Evolutionary conservation across 1,140 invertebrate species (phyloP).

Genomic region (Drosophila dunni): DNA sequence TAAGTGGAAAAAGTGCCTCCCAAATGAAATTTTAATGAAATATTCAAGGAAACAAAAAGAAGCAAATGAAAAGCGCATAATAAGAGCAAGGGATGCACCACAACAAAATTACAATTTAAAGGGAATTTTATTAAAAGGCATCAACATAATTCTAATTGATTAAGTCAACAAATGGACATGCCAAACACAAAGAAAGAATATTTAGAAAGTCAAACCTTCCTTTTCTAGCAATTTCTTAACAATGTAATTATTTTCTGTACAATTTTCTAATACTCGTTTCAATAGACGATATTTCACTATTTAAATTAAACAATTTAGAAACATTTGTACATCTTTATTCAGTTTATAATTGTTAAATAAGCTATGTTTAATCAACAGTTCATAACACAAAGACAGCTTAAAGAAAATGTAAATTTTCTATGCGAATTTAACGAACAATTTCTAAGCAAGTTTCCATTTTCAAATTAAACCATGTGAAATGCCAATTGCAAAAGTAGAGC

Average conservation of each 20-base stretch:
- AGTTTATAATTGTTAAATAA: constrained; percentile 34
- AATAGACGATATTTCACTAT: neutral
- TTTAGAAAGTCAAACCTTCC: too few species aligned
- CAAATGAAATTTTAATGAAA: constrained; percentile 29
- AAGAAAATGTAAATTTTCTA: constrained; percentile 30
- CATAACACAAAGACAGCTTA: constrained; percentile 11
- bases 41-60: neutral
- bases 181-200: neutral
- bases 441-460: constrained; percentile 39
- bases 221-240: too few species aligned
- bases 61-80: constrained; percentile 10
- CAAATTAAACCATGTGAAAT: constrained; percentile 36
- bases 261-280: too few species aligned
- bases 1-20: constrained; percentile 7
- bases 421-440: constrained; percentile 34
- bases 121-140: constrained; percentile 11
- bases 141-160: neutral
- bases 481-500: constrained; percentile 15
- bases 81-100: neutral
- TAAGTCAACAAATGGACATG: neutral
- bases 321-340: constrained; percentile 26
- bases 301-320: constrained; percentile 8
- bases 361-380: constrained; percentile 22
- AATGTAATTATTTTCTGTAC: too few species aligned
- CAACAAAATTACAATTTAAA: constrained; percentile 18